These are phyloP conservation scores for Drosophila nr. perissopoda DNA, from an alignment of 2,888 invertebrate species.

Conservation along the genomic window DNA sequence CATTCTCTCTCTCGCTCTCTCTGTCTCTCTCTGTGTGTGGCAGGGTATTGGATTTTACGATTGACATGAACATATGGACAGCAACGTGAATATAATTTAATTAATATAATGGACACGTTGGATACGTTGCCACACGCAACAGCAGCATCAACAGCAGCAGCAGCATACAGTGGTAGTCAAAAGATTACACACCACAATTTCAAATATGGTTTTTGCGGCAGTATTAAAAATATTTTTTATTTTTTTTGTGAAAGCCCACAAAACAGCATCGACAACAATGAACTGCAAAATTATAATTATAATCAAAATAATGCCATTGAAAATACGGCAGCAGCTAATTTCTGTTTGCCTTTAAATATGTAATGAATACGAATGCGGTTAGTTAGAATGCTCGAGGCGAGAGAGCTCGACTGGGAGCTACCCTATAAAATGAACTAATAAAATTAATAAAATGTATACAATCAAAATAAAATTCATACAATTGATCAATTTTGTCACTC, in stretches of 20 bases:
- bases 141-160: not conserved
- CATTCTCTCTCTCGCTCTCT: not conserved
- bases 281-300: slow-evolving; percentile 8
- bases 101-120: slow-evolving; percentile 71
- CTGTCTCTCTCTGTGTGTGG: slow-evolving; percentile 18
- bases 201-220: slow-evolving; percentile 6
- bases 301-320: not conserved
- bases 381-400: not conserved
- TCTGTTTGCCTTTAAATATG: not conserved
- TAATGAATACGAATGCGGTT: not conserved
- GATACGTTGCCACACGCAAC: slow-evolving; percentile 20
- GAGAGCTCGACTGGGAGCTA: not conserved
- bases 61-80: slow-evolving; percentile 51
- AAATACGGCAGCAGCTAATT: not conserved
- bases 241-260: slow-evolving; percentile 15
- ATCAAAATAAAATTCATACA: too few species aligned
- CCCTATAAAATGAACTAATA: not conserved
- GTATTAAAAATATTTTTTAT: not conserved
- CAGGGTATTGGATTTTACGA: slow-evolving; percentile 70
- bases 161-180: not conserved
- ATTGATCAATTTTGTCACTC: too few species aligned
- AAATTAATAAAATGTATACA: not conserved
- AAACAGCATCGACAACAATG: slow-evolving; percentile 9
- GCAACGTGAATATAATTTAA: slow-evolving; percentile 65
- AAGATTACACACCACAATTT: slow-evolving; percentile 16